Evolutionary conservation across 2,888 invertebrate genomes (phyloP), one percentile per base, ranked within the genome.

Genomic region (Actias luna): DNA sequence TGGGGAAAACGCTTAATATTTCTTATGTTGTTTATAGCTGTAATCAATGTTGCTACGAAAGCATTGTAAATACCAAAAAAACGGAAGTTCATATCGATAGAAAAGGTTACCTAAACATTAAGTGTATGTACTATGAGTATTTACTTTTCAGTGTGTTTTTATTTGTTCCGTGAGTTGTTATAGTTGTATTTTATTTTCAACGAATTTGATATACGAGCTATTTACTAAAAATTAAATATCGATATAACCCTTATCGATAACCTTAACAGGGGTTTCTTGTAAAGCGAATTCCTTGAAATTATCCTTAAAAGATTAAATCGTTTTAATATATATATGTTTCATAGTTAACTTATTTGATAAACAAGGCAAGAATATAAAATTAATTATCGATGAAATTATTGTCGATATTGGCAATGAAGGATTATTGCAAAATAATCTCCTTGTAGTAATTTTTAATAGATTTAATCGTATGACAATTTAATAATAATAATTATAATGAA

Each of bases 61-160:
- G 16, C 18, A 58, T 35, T 58, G 58, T 58, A 58, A 33, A 58
- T 58, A 36, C 5, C 35, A 12, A 36, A 46, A 46, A 46, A 25
- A 12, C 18, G 0, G 22, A 22, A 22, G 22, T 25, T 46, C 22
- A 22, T 46, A 25, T 46, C 46, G 10, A 16, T 46, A 22, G n/a
- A 39, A 25, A 22, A 46, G 10, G 46, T 22, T 25, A 46, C 18
- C n/a, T 42, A n/a, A 36, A 33, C 27, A 55, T 22, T 35, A 39
- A 55, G 61, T 4, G 12, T 18, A 55, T 29, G 29, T 55, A 36
- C 35, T 50, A 39, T 36, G 18, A 12, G 16, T 29, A 22, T 61
- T 42, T 57, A 55, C 42, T 39, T 58, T 61, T 58, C 42, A 42
- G 61, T 61, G 61, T 58, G 22, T 61, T 31, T 29, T 22, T 2